Evolutionary conservation across 2,113 vertebrate genomes (phyloP), one percentile per base, ranked within the genome.

Genomic region (Antechinus flavipes): DNA sequence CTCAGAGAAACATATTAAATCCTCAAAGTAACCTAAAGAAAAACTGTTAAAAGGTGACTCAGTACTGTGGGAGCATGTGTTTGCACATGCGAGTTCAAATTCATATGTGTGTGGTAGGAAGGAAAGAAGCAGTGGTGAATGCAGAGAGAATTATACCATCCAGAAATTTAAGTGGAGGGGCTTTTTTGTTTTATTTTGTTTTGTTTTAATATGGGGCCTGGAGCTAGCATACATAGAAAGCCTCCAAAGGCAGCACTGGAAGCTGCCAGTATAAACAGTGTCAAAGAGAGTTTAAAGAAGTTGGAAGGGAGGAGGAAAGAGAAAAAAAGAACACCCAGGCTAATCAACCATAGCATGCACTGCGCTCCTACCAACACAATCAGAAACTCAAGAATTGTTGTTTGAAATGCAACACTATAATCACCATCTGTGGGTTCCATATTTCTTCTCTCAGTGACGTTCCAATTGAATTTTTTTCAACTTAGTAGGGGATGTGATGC

Each of bases 381-480:
- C 91, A 24, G 89, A 91, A 96, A 94, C 91, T 95, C 58, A 92
- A 97, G 93, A 93, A 91, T 90, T 93, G 89, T 61, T 94, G 92
- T 97, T 94, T 96, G 94, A 96, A 97, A 94, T 30, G 89, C 54
- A 91, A 58, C 92, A 94, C 96, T 96, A 91, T 97, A 97, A 98
- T 97, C 95, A 96, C 6, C 76, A 68, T 19, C 91, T 93, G 96
- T 54, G 93, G 95, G 93, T 96, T 97, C 96, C 96, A 96, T 94
- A 93, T 97, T 97, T 96, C 95, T 91, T 96, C 94, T 61, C 50
- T 95, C 91, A n/a, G 24, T n/a, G 58, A 56, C 10, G 54, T 92
- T 90, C 92, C 94, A 94, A 96, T 90, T 76, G 92, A 30, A 94
- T 93, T 90, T 95, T 91, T 94, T 94, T 91, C 53, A 90, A 96